phyloP scores from a whole-genome alignment of 2,113 vertebrate genomes.

The Lepus timidus region DNA sequence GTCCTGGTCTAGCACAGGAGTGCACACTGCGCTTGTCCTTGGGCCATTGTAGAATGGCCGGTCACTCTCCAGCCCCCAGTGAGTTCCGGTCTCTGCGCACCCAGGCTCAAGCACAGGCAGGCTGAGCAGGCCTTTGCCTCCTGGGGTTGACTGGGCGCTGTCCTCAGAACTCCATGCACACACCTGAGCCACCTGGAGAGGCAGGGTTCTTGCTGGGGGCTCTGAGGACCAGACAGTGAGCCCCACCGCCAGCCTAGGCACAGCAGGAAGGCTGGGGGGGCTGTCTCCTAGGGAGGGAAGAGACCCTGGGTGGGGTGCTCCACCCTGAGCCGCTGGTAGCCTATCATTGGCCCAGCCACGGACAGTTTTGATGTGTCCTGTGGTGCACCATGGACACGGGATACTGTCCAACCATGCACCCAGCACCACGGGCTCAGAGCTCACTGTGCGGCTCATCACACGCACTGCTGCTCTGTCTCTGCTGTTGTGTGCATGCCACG shows the following conservation, averaged over 20 bases:
- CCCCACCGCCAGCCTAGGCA: background rate
- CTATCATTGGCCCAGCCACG: background rate
- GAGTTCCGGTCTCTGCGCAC: background rate
- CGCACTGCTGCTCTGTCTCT: background rate
- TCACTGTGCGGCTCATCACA: fast-evolving
- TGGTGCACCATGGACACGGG: too few species aligned
- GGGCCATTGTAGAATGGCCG: background rate
- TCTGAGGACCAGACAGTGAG: background rate
- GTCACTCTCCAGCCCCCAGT: background rate
- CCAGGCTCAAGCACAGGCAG: background rate
- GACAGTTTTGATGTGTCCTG: background rate
- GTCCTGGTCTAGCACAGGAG: background rate
- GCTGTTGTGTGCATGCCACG: fast-evolving
- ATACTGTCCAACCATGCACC: fast-evolving
- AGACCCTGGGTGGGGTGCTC: background rate
- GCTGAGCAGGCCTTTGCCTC: background rate
- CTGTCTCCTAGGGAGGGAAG: background rate
- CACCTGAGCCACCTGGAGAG: background rate
- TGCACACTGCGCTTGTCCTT: background rate
- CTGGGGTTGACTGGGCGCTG: background rate
- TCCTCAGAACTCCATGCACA: background rate
- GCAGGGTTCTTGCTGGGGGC: too few species aligned
- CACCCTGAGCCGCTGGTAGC: background rate
- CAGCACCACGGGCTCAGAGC: background rate
- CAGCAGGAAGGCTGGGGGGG: background rate